Evolutionary conservation across 2,113 vertebrate species (phyloP).

Genomic region (Grammomys surdaster): DNA sequence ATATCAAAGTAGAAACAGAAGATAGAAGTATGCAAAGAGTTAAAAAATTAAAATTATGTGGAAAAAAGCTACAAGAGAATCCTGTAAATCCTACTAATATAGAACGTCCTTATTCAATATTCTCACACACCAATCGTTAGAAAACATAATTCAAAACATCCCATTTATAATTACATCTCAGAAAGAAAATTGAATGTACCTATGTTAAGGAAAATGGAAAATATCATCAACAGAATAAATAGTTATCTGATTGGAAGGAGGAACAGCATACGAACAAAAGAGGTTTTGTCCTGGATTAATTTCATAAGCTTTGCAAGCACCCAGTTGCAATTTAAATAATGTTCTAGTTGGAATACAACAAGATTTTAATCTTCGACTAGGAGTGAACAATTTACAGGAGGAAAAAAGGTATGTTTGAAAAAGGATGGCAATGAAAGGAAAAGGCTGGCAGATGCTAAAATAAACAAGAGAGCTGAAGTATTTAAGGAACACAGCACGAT

Average conservation of each 20-base stretch:
- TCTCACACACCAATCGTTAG: not conserved
- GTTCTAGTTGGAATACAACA: not conserved
- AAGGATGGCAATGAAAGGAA: constrained; percentile 7
- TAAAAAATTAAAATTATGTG: not conserved
- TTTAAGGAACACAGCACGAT: not conserved
- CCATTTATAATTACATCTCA: constrained; percentile 9
- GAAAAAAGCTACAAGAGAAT: not conserved
- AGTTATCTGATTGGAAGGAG: not conserved
- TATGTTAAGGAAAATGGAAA: not conserved
- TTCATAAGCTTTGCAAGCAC: not conserved
- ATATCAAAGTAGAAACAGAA: constrained; percentile 38
- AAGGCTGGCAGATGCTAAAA: not conserved
- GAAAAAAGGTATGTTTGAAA: not conserved
- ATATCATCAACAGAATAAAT: constrained; percentile 33
- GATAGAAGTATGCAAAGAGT: not conserved
- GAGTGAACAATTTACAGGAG: constrained; percentile 5
- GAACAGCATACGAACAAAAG: not conserved
- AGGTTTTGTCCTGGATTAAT: not conserved
- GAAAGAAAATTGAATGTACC: constrained; percentile 4
- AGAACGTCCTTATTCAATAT: not conserved
- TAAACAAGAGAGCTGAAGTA: not conserved
- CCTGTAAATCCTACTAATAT: not conserved
- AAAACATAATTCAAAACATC: constrained; percentile 5
- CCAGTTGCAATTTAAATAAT: constrained; percentile 13
- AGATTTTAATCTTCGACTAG: constrained; percentile 43